A percentile compares a stretch with the other conserved stretches of the same genome.
These are phyloP conservation scores for Malurus melanocephalus DNA, from an alignment of 2,113 vertebrate genomes.

Conservation along the genomic window DNA sequence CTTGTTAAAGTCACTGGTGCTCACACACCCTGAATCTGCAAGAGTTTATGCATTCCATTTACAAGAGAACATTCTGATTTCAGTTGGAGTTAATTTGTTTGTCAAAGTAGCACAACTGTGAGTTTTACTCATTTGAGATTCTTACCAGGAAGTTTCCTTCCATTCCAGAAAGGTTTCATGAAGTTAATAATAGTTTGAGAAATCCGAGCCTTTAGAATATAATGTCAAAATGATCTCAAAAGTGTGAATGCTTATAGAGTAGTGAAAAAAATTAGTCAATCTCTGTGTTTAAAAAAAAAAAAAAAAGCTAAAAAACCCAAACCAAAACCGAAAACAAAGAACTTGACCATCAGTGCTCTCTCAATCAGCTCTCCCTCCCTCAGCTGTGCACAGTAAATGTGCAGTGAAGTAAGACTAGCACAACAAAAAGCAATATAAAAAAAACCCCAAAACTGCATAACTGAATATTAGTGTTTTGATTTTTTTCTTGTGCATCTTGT, in stretches of 20 bases:
- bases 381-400: neutral
- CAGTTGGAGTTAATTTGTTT: constrained; percentile 45
- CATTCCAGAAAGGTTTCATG: constrained; percentile 15
- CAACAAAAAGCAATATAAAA: neutral
- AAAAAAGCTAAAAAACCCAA: neutral
- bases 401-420: constrained; percentile 2
- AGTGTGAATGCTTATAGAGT: neutral
- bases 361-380: neutral
- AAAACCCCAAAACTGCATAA: fast-evolving
- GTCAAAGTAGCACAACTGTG: constrained; percentile 12
- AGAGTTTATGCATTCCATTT: constrained; percentile 31
- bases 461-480: neutral
- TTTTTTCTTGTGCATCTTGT: neutral
- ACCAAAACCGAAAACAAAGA: neutral
- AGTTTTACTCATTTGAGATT: constrained; percentile 47
- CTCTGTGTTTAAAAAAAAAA: neutral
- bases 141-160: constrained; percentile 44
- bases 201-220: constrained; percentile 1
- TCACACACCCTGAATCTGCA: constrained; percentile 19
- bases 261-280: neutral
- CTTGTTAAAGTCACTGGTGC: constrained; percentile 22
- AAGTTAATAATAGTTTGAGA: constrained; percentile 41
- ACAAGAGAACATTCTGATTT: constrained; percentile 64
- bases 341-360: neutral
- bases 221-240: constrained; percentile 2